These are phyloP conservation scores for Glaucopsyche alexis DNA, from an alignment of 2,888 invertebrate genomes.

Conservation along the genomic window DNA sequence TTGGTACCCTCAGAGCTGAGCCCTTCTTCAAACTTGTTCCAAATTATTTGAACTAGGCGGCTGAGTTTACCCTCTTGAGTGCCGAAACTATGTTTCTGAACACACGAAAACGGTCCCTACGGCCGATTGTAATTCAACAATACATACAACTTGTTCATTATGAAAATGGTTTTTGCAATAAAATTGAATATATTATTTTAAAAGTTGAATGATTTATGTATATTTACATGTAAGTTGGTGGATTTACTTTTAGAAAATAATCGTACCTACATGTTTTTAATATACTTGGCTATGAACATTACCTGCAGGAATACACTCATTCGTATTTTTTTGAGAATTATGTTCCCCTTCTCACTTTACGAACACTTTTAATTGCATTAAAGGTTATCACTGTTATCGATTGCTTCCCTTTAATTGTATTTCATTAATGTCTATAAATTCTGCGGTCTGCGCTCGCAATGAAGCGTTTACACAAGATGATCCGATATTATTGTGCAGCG, in stretches of 20 bases:
- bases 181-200: background rate
- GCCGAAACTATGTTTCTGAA: slow-evolving; percentile 39
- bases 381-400: slow-evolving; percentile 4
- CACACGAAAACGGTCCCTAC: slow-evolving; percentile 51
- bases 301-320: background rate
- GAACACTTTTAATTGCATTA: background rate
- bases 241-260: background rate
- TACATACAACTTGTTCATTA: slow-evolving; percentile 41
- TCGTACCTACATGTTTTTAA: no score
- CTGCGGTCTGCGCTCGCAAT: slow-evolving; percentile 31
- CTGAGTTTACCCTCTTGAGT: slow-evolving; percentile 42
- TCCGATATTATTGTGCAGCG: slow-evolving; percentile 55
- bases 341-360: background rate
- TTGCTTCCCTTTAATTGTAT: slow-evolving; percentile 30
- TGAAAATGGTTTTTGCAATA: background rate
- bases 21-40: slow-evolving; percentile 68
- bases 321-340: background rate
- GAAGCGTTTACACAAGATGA: slow-evolving; percentile 39
- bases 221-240: background rate
- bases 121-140: slow-evolving; percentile 32
- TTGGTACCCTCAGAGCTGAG: slow-evolving; percentile 62
- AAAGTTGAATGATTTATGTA: slow-evolving; percentile 4
- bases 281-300: background rate
- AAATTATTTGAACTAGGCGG: slow-evolving; percentile 71
- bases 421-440: slow-evolving; percentile 20